phyloP scores from a whole-genome alignment of 2,797 vertebrate species.

The Margarornis squamiger region DNA sequence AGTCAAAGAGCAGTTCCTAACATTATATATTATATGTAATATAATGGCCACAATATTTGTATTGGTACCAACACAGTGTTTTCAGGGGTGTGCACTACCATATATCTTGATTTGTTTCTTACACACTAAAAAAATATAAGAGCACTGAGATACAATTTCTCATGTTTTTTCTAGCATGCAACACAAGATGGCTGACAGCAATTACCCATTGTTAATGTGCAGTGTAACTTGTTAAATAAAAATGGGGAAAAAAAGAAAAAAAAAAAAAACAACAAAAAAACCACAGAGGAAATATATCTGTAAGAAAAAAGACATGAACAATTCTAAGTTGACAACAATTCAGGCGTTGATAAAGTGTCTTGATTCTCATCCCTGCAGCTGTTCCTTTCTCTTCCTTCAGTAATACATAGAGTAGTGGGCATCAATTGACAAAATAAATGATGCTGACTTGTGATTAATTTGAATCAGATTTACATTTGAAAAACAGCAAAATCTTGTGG shows the following conservation, averaged over 20 bases:
- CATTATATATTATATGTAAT: no score
- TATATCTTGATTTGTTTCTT: not conserved
- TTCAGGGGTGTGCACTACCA: not conserved
- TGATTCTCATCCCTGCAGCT: slow-evolving; percentile 23
- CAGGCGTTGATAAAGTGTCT: not conserved
- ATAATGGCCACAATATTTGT: not conserved
- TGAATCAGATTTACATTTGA: slow-evolving; percentile 49
- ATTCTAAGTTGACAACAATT: not conserved
- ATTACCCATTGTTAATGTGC: not conserved
- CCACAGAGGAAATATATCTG: not conserved
- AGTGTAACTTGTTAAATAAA: not conserved
- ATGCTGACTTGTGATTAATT: slow-evolving; percentile 37
- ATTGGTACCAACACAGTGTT: not conserved
- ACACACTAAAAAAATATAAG: not conserved
- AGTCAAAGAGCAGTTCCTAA: not conserved
- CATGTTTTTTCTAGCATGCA: not conserved
- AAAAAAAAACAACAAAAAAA: not conserved
- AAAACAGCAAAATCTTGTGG: slow-evolving; percentile 5
- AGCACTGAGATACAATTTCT: not conserved
- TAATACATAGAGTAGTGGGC: not conserved
- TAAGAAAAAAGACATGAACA: not conserved
- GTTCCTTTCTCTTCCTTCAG: slow-evolving; percentile 30
- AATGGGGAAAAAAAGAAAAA: not conserved
- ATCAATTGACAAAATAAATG: slow-evolving; percentile 34
- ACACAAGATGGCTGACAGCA: not conserved